Conservation (phyloP, 2,113 vertebrate genomes). For the Malurus cyaneus region DNA sequence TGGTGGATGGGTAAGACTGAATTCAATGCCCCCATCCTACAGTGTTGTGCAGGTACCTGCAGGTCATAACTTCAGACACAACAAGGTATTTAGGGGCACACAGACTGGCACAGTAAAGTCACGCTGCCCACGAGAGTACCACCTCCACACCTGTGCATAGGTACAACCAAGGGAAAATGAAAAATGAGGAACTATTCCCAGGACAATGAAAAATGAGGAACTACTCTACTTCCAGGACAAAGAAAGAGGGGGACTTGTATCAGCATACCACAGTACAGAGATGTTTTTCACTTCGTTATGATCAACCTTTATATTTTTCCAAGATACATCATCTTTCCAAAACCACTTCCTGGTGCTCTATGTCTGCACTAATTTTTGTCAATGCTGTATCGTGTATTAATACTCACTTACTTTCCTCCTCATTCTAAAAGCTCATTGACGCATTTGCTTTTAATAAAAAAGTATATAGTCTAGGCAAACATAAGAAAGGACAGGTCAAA, state of each 20-base stretch:
- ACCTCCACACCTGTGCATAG: neutral
- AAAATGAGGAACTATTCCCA: neutral
- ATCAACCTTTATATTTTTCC: neutral
- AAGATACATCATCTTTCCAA: neutral
- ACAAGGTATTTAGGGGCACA: neutral
- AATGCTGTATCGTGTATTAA: neutral
- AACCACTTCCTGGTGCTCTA: neutral
- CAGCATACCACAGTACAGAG: neutral
- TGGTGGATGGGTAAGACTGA: neutral
- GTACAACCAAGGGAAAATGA: neutral
- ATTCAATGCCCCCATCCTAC: neutral
- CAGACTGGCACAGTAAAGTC: neutral
- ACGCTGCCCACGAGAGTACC: neutral
- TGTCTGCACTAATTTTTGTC: neutral
- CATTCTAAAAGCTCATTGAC: slow-evolving; percentile 2
- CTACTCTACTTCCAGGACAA: neutral
- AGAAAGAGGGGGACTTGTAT: neutral
- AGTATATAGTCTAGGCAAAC: slow-evolving; percentile 15
- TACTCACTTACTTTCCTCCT: neutral
- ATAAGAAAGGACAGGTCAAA: neutral
- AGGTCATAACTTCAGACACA: neutral
- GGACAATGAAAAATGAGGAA: neutral
- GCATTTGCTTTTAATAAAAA: neutral
- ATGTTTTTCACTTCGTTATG: neutral
- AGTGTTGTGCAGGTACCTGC: neutral